Evolutionary conservation across 1,140 invertebrate species (phyloP), one percentile per base, ranked within the genome.

Genomic region (Maniola jurtina): DNA sequence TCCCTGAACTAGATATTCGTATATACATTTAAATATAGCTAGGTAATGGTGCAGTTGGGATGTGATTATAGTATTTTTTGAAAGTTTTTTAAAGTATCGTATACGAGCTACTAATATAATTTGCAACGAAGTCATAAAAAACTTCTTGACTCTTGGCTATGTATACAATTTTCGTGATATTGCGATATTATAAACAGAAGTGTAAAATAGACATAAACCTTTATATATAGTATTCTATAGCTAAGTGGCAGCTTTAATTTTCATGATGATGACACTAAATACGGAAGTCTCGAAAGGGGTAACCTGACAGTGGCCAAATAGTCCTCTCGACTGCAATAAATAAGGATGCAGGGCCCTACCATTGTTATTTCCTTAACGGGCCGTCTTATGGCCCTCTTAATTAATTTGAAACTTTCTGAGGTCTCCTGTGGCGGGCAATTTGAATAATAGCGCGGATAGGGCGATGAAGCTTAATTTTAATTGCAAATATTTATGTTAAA

Each of bases 401-500:
- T 90, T 90, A 90, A 90, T 90, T 90, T 89, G 88, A 82, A 90
- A 90, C 86, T 90, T 90, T 88, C 83, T 82, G 83, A 83, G 88
- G 86, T 88, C 86, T 88, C 88, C 88, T 76, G 86, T 84, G 84
- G 86, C 81, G 84, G 76, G 72, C 86, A 80, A 90, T 90, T 90
- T 90, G 88, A 90, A 90, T 90, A 90, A 90, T 90, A 86, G 80
- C 85, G 67, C 52, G 78, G 83, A 88, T 88, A 87, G 88, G 86
- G 86, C 77, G 83, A 68, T 78, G 76, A 78, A 74, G 81, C 77
- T 83, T 89, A 84, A 90, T 90, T 90, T 87, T 88, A 90, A 90
- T 89, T 90, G 88, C 88, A 90, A 90, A 90, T 90, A 89, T 90
- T 90, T 90, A 90, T 89, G 84, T 84, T 83, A 86, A 90, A 87